Conservation (phyloP, 2,113 vertebrate genomes). For the Carlito syrichta region DNA sequence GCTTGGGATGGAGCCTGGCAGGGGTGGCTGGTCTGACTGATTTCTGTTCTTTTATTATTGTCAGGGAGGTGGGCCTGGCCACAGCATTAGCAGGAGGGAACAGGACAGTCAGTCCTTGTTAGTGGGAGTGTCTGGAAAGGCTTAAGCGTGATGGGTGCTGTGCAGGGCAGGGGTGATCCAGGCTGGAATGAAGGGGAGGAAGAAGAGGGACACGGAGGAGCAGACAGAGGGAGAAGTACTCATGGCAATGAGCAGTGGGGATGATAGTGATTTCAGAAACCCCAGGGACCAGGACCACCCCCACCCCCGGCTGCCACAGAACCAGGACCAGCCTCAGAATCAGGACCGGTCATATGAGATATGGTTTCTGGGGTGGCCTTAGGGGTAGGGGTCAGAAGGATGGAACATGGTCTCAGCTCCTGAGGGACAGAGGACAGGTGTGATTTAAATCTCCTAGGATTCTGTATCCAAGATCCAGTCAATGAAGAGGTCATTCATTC, state of each 20-base stretch:
- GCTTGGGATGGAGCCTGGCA: no score
- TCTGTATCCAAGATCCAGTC: not conserved
- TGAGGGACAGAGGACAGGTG: not conserved
- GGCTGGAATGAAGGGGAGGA: not conserved
- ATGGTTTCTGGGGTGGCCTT: not conserved
- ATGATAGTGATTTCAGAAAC: not conserved
- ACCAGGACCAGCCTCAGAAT: not conserved
- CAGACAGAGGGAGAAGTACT: not conserved
- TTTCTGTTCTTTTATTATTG: not conserved
- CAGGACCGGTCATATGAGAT: no score
- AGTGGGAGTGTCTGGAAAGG: not conserved
- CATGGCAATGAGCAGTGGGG: not conserved
- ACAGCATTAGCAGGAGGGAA: no score
- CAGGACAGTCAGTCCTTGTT: not conserved
- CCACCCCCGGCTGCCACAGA: accelerated
- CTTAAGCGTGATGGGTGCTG: not conserved
- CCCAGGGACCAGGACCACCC: not conserved
- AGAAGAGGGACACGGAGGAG: not conserved
- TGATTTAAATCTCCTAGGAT: not conserved
- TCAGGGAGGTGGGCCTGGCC: not conserved
- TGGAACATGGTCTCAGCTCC: not conserved
- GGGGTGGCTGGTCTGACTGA: not conserved
- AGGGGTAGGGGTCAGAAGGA: not conserved
- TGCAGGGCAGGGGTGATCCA: not conserved
- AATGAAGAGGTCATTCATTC: not conserved